A percentile compares a stretch with the other conserved stretches of the same genome.
These are phyloP conservation scores for Hesperophylax magnus DNA, from an alignment of 1,140 invertebrate species.

Conservation along the genomic window DNA sequence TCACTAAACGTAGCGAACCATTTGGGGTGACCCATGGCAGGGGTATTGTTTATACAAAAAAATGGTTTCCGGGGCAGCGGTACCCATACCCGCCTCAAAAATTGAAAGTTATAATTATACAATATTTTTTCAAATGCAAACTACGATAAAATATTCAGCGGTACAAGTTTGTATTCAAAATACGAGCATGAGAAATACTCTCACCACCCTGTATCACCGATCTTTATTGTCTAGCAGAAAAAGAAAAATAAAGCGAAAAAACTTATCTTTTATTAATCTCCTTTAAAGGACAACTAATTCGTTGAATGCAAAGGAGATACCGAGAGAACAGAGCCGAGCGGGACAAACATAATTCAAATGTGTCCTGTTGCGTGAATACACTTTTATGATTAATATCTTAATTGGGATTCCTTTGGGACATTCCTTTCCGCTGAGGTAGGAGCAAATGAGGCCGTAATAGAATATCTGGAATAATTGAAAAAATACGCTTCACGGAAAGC, in stretches of 20 bases:
- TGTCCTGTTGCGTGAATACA: constrained; percentile 54
- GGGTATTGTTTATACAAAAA: too few relatives aligned
- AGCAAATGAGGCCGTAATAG: constrained; percentile 31
- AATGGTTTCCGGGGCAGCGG: too few relatives aligned
- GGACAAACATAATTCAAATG: constrained; percentile 45
- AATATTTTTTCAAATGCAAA: too few relatives aligned
- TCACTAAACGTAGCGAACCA: too few relatives aligned
- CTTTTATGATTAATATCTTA: constrained; percentile 56
- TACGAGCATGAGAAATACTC: too few relatives aligned
- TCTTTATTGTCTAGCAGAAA: constrained; percentile 1
- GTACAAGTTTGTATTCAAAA: too few relatives aligned
- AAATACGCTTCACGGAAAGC: not conserved
- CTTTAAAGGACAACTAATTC: constrained; percentile 44
- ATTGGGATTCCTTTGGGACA: constrained; percentile 50
- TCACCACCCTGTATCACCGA: not conserved
- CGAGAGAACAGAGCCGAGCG: constrained; percentile 20
- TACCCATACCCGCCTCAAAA: too few relatives aligned
- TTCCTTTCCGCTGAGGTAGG: constrained; percentile 9
- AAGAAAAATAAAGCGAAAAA: constrained; percentile 10
- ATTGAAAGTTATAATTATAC: too few relatives aligned
- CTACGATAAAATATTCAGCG: too few relatives aligned
- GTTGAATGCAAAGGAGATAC: constrained; percentile 50
- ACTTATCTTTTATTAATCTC: constrained; percentile 52
- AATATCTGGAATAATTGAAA: constrained; percentile 26
- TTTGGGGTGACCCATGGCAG: too few relatives aligned